Conservation (phyloP, 23 tunicate species). For the Styela clava region DNA sequence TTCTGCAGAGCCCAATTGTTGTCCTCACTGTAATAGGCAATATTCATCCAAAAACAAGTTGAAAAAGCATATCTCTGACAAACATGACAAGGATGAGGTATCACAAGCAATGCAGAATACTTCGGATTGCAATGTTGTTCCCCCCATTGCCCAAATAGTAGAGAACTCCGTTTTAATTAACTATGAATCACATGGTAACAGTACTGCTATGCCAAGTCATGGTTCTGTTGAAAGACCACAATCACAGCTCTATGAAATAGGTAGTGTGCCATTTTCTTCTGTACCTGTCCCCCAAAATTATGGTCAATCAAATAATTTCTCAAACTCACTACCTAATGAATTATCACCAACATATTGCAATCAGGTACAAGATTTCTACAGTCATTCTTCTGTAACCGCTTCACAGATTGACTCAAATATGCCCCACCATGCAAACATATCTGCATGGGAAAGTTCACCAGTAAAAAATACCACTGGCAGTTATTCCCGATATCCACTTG, state of each 20-base stretch:
- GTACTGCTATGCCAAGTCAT: background rate
- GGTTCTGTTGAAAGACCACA: background rate
- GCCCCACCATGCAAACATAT: no score
- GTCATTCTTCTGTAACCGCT: background rate
- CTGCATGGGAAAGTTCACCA: background rate
- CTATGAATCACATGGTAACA: background rate
- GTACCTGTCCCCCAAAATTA: background rate
- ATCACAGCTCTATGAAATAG: background rate
- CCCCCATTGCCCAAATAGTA: background rate
- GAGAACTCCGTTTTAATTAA: background rate
- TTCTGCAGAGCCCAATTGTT: slow-evolving; percentile 19
- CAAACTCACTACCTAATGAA: background rate
- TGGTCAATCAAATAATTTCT: background rate
- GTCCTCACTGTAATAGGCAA: slow-evolving; percentile 65
- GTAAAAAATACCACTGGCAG: no score
- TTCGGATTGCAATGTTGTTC: background rate
- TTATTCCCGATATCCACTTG: background rate
- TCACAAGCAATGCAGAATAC: background rate
- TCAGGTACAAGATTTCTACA: background rate
- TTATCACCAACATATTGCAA: background rate
- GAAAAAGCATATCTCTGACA: slow-evolving; percentile 33
- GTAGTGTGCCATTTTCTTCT: background rate
- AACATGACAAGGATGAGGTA: slow-evolving; percentile 20
- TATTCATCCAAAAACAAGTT: slow-evolving; percentile 48
- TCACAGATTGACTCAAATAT: background rate